Evolutionary conservation across 2,888 invertebrate genomes (phyloP), one percentile per base, ranked within the genome.

Genomic region (Andrena fulva): DNA sequence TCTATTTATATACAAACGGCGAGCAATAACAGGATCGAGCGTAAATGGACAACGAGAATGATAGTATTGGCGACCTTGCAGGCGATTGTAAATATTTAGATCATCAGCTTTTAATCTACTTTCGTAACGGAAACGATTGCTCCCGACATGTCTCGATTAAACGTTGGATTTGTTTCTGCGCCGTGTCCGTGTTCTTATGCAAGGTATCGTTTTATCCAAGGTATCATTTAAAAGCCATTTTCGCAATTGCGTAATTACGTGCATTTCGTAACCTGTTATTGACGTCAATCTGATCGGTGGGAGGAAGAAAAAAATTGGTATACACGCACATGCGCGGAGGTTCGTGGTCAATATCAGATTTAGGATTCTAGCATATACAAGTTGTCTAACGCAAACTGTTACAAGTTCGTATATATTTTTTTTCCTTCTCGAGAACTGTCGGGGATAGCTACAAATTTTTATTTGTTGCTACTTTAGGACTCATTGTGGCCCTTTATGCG

Each of bases 321-420:
- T 16, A 42, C 42, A 42, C 66, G 79, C 71, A 78, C 42, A 78
- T 80, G 80, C 79, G 80, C 71, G 29, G 35, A 72, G 16, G 20
- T 78, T 78, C 42, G 42, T 78, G 64, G 42, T 80, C 71, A 60
- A 80, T 80, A 78, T 60, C 52, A 35, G 24, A 64, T 59, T 70
- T 77, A 70, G 50, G 29, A 35, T 64, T 77, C 50, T 59, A 24
- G 24, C n/a, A 54, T 48, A 52, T 48, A 76, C 54, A 33, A 29
- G 59, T n/a, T 48, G 69, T 60, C 31, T 31, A 29, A 24, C 20
- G 35, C 60, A 24, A 12, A 48, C n/a, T 42, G 48, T 60, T 60
- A 48, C 42, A 42, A 42, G 12, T 16, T 42, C 42, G 12, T 42
- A 42, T 42, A 42, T 42, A 42, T 42, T 42, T 42, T 42, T 10